These are phyloP conservation scores for Polydrusus tereticollis DNA, from an alignment of 2,888 invertebrate genomes.

Conservation along the genomic window DNA sequence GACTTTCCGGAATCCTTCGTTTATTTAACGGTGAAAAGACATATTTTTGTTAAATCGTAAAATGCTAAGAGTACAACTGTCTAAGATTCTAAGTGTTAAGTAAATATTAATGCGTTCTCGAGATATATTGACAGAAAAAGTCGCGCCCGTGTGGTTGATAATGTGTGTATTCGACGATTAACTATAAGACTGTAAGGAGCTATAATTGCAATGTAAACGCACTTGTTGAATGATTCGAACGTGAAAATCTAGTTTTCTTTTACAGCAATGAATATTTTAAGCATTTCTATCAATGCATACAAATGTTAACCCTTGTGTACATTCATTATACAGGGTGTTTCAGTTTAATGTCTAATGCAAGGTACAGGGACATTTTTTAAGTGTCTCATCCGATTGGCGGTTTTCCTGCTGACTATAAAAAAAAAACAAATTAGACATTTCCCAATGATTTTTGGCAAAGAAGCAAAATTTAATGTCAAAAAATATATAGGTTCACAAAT, in stretches of 20 bases:
- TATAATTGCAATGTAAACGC: conserved; percentile 42
- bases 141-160: conserved; percentile 35
- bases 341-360: too few relatives aligned
- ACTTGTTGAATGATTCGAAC: conserved; percentile 18
- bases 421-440: too few relatives aligned
- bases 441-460: too few relatives aligned
- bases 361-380: too few relatives aligned
- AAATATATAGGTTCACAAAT: too few relatives aligned
- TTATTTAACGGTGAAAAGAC: conserved; percentile 47
- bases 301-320: too few relatives aligned
- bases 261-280: not conserved
- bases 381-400: too few relatives aligned
- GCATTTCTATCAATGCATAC: too few relatives aligned
- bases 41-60: conserved; percentile 50
- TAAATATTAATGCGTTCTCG: conserved; percentile 42
- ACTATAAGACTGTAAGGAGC: conserved; percentile 28
- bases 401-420: too few relatives aligned
- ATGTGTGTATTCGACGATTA: conserved; percentile 19
- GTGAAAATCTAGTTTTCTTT: not conserved
- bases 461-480: too few relatives aligned
- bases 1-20: conserved; percentile 40
- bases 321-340: too few relatives aligned
- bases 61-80: conserved; percentile 45
- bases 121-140: conserved; percentile 46
- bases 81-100: conserved; percentile 48